Base-by-base conservation (phyloP, 1,140 invertebrate species). In the Drosophila orena region DNA sequence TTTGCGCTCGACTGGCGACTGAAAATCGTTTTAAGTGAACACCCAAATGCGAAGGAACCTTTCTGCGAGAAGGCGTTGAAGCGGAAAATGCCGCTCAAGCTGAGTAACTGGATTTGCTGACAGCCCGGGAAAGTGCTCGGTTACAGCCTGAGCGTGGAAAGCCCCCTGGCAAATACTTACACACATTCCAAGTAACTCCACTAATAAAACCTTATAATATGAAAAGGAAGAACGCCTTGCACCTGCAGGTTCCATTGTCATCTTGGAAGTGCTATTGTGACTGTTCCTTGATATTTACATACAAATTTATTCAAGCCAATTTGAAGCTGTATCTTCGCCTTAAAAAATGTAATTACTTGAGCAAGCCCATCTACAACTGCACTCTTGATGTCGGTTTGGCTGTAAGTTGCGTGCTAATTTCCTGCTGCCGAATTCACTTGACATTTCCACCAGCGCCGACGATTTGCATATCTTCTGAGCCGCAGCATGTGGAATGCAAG, bases 351-450 rank as follows among this genome's bases (percentile, higher is more conserved):
- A 30, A 30, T 30, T 30, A 34, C 17, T 5, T 20, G 30, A 35
- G 10, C 1, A 50, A 17, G 8, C 3, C 14, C 35, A 42, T 17
- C 11, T 15, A 22, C 20, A 55, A 56, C 24, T 56, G 50, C 20
- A 34, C 27, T 35, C 54, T 47, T 49, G 30, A 47, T 38, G 44
- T 68, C 8, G 49, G 34, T 64, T 69, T 66, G 54, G 61, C 69
- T 69, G 79, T 64, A 81, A 86, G 76, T 88, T 88, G 79, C 59
- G 61, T 89, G 83, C 84, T 89, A 89, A 88, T 89, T 83, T 88
- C 66, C 55, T 72, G 71, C 46, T 61, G 22, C 79, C 62, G 55
- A 73, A 53, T 71, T 72, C 68, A 37, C 66, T 37, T 83, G 70
- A 83, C 71, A 69, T 83, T 77, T 57, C 52, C 68, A 70, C 34